Base-by-base conservation (phyloP, 2,797 vertebrate genomes). In the Chelon labrosus region DNA sequence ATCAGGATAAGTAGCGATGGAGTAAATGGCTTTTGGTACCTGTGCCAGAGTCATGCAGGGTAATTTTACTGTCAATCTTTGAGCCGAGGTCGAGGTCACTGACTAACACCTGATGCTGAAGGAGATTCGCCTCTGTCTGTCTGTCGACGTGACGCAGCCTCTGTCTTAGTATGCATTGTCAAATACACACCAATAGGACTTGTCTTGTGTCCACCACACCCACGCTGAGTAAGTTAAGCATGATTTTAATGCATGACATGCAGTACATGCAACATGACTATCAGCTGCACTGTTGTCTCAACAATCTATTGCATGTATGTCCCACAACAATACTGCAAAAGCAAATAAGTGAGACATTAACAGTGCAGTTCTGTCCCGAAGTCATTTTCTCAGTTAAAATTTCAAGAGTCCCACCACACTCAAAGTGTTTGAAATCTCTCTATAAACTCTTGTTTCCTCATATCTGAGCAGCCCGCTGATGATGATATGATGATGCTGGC, bases 91-190 rank as follows among this genome's bases (percentile, higher is more conserved):
- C 77, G 87, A 91, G 91, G 91, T 92, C 89, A 91, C 80, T 42
- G 82, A 82, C 77, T 73, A 90, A 90, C 91, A 93, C 89, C 90
- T 92, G 92, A 91, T 93, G 90, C 90, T 90, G 77, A 60, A 61
- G 62, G 63, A 78, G 70, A 74, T 84, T 78, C 41, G n/a, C 63
- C n/a, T 62, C 69, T 67, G 57, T 57, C 49, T 75, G 81, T 71
- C 86, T 66, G 77, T 77, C 67, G 77, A 65, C 50, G 9, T 91
- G 87, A 87, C 77, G 85, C 85, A 90, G 79, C 72, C 61, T 20
- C 10, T 74, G 63, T 75, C 39, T 80, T 80, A 51, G 38, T 76
- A 61, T 55, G 46, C 60, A 63, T 39, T 66, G 35, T 82, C 60
- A 65, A 75, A 75, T 64, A 56, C 75, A 66, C 60, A 73, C 7